Conservation (phyloP, 92 coral and sea anemone species). For the Desmophyllum pertusum region DNA sequence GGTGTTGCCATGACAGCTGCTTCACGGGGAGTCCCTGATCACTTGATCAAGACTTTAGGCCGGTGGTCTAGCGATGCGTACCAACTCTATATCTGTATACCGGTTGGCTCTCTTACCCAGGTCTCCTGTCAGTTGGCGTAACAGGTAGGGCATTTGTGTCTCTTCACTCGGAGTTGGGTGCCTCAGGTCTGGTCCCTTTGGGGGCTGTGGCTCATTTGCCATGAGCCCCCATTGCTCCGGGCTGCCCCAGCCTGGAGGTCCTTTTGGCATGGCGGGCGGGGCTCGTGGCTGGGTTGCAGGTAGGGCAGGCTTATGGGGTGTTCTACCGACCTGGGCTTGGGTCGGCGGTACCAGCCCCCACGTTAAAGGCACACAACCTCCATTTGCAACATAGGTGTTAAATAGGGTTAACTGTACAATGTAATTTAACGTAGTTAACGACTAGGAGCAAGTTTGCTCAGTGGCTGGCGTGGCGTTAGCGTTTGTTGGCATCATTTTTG, state of each 20-base stretch:
- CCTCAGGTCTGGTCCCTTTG: conserved; percentile 9
- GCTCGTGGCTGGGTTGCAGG: no score
- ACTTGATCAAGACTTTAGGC: no score
- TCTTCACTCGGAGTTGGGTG: conserved; percentile 8
- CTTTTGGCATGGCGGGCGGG: conserved; percentile 1
- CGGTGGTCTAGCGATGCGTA: conserved; percentile 21
- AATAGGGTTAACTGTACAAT: no score
- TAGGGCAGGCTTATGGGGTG: no score
- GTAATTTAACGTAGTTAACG: no score
- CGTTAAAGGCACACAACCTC: no score
- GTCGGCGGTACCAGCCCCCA: no score
- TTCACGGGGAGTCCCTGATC: conserved; percentile 35
- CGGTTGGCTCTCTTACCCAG: not conserved
- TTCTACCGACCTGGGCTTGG: no score
- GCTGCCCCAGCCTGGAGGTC: conserved; percentile 1
- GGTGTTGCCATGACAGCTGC: conserved; percentile 71
- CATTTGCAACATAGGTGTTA: conserved; percentile 66
- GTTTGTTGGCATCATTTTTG: no score
- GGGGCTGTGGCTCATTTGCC: conserved; percentile 2
- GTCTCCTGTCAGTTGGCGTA: conserved; percentile 6
- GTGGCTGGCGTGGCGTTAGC: no score
- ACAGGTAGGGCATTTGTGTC: not conserved
- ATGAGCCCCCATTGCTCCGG: conserved; percentile 15
- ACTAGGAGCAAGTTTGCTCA: not conserved
- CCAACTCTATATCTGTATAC: conserved; percentile 5